Evolutionary conservation across 2,888 invertebrate genomes (phyloP), one percentile per base, ranked within the genome.

Genomic region (Halocaridina rubra): DNA sequence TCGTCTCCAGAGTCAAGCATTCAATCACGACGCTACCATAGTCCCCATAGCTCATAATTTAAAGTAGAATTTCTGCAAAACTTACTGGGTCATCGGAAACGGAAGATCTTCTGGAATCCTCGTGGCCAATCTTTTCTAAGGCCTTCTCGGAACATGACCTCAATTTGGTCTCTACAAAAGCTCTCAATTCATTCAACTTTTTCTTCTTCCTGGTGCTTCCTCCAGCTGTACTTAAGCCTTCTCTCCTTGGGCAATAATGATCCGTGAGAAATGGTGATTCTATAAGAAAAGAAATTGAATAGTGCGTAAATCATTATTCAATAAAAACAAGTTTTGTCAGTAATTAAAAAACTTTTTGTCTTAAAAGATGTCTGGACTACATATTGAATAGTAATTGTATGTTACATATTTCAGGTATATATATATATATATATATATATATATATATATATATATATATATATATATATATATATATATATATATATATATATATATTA

Each of bases 121-220:
- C 88, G 13, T 84, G 80, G 86, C 96, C 96, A 90, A 96, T 96
- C 92, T 95, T 96, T 91, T 97, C 97, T 89, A 97, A 92, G 86
- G 96, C 96, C 91, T 96, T 96, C 89, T 97, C 97, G 0, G 97
- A 97, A 91, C 97, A 97, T 0, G 97, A 97, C 81, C 97, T 92
- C 89, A 97, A 92, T 91, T 97, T 97, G 0, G 96, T 96, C 91
- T 97, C 98, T 19, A 97, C 97, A 90, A 98, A 97, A 1, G 97
- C 96, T 90, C 95, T 95, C 53, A 98, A 91, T 90, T 97, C 98
- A 0, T 96, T 95, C 94, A 98, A 97, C 71, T 89, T 89, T 77
- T 94, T 94, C 87, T 90, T 90, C 88, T 91, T 91, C 88, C 87
- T 86, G 46, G 86, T 88, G 90, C 96, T 96, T 8, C 93, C 93